Conservation (phyloP, 2,888 invertebrate species). For the Amitus sp. region DNA sequence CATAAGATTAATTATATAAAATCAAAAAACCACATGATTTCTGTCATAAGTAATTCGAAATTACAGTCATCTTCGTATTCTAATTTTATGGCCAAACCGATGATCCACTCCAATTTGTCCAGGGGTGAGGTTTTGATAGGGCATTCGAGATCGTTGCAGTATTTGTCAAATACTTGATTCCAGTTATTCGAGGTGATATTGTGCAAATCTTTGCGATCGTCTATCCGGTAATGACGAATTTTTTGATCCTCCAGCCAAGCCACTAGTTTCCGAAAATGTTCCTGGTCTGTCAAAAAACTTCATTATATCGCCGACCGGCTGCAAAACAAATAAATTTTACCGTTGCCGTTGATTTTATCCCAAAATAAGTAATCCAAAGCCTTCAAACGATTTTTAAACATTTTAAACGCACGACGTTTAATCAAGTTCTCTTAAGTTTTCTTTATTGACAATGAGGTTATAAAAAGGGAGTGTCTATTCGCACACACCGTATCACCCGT, state of each 20-base stretch:
- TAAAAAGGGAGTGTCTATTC: too few relatives aligned
- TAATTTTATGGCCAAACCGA: conserved; percentile 83
- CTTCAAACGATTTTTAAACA: conserved; percentile 81
- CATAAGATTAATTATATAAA: too few relatives aligned
- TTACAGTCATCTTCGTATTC: conserved; percentile 85
- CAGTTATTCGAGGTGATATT: conserved; percentile 75
- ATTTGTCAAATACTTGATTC: conserved; percentile 77
- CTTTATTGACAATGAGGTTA: too few relatives aligned
- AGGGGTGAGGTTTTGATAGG: conserved; percentile 72
- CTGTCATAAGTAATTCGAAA: too few relatives aligned
- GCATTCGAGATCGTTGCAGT: conserved; percentile 80
- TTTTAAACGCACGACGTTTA: too few relatives aligned
- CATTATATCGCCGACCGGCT: too few relatives aligned
- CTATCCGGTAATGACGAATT: conserved; percentile 87
- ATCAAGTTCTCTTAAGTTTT: too few relatives aligned
- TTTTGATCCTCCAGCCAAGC: conserved; percentile 95
- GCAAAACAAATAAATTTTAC: conserved; percentile 65
- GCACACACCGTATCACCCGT: too few relatives aligned
- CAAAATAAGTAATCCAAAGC: conserved; percentile 83
- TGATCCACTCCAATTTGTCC: conserved; percentile 86
- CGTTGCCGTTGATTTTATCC: conserved; percentile 76
- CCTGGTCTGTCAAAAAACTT: conserved; percentile 72
- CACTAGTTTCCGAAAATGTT: conserved; percentile 81
- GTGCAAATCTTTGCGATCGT: conserved; percentile 80
- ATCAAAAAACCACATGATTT: too few relatives aligned